phyloP scores from a whole-genome alignment of 2,113 vertebrate genomes.

The Myotis lucifugus region DNA sequence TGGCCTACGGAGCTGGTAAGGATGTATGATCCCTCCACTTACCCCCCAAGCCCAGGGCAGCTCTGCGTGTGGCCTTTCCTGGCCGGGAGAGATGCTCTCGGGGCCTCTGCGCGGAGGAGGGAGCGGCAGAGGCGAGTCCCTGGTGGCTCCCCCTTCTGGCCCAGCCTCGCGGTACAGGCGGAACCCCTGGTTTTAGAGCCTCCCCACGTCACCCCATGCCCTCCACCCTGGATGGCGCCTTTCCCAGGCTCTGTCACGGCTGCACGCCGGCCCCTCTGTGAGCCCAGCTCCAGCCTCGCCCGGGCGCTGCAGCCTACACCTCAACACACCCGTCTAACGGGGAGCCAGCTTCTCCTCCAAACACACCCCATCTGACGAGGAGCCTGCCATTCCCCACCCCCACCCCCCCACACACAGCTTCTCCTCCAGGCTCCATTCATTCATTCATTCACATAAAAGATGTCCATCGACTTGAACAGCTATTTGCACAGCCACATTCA shows the following conservation, averaged over 20 bases:
- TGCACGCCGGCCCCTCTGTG: too few relatives aligned
- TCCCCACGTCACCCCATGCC: background rate
- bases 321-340: background rate
- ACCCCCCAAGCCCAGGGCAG: background rate
- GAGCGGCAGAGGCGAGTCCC: background rate
- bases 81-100: accelerated
- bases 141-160: accelerated
- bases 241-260: too few relatives aligned
- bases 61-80: background rate
- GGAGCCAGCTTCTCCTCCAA: too few relatives aligned
- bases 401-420: background rate
- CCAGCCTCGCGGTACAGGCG: background rate
- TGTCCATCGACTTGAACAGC: background rate
- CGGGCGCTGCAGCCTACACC: background rate
- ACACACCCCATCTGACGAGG: background rate
- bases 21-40: accelerated
- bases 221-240: background rate
- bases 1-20: background rate
- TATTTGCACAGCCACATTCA: background rate
- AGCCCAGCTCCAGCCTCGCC: background rate
- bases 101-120: background rate
- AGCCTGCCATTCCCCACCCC: too few relatives aligned
- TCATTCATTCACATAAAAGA: background rate
- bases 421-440: background rate
- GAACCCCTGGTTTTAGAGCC: background rate